Conservation (phyloP, 2,888 invertebrate species). For the Electrophaes corylata region DNA sequence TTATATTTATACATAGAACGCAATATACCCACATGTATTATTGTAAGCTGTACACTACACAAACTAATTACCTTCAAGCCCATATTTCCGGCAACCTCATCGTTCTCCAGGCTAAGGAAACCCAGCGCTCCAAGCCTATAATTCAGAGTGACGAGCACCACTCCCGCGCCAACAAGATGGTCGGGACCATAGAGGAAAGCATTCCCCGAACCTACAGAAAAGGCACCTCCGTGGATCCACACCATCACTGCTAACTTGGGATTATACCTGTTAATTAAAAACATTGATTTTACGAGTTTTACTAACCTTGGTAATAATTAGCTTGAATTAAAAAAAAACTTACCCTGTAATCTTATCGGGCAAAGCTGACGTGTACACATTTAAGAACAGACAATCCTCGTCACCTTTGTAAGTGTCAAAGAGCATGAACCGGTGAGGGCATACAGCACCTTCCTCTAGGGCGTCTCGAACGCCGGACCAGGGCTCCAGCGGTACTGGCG, state of each 20-base stretch:
- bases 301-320: too few relatives aligned
- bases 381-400: slow-evolving; percentile 88
- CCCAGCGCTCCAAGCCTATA: slow-evolving; percentile 86
- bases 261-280: slow-evolving; percentile 63
- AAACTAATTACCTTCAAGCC: slow-evolving; percentile 80
- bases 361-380: slow-evolving; percentile 87
- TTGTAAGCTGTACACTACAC: neutral
- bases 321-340: slow-evolving; percentile 25
- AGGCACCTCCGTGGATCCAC: slow-evolving; percentile 87
- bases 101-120: slow-evolving; percentile 86
- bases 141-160: slow-evolving; percentile 87
- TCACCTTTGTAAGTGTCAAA: slow-evolving; percentile 87
- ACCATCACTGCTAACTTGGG: slow-evolving; percentile 86
- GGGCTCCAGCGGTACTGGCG: slow-evolving; percentile 84
- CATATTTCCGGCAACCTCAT: slow-evolving; percentile 87
- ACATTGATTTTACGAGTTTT: neutral
- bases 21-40: too few relatives aligned
- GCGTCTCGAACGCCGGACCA: slow-evolving; percentile 88
- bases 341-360: slow-evolving; percentile 76
- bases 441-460: slow-evolving; percentile 87
- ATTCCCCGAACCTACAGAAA: slow-evolving; percentile 85
- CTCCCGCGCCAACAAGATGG: slow-evolving; percentile 84
- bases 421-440: slow-evolving; percentile 87
- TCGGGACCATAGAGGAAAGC: slow-evolving; percentile 86
- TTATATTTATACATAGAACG: too few relatives aligned